phyloP scores from a whole-genome alignment of 2,888 invertebrate species.

The Oxyteleia sp. region DNA sequence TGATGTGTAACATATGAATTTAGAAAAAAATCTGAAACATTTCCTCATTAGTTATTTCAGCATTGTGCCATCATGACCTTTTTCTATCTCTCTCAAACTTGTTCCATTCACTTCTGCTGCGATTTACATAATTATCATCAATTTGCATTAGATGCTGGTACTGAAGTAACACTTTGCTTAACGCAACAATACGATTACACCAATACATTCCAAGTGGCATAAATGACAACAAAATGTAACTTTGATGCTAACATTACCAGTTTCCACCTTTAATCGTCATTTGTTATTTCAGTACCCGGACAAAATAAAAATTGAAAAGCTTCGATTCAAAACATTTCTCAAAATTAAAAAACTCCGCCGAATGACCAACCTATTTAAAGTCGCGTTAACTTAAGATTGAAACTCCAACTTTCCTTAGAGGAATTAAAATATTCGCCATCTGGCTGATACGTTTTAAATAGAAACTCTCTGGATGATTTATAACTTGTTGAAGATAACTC shows the following conservation, averaged over 20 bases:
- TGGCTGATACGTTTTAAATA: constrained; percentile 48
- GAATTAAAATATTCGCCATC: constrained; percentile 27
- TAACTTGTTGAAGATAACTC: constrained; percentile 20
- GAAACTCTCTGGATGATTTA: constrained; percentile 41
- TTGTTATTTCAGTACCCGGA: too few relatives aligned
- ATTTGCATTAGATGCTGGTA: background rate
- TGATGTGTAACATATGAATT: too few relatives aligned
- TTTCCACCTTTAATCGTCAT: too few relatives aligned
- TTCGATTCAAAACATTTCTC: too few relatives aligned
- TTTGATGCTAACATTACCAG: too few relatives aligned
- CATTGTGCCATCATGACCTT: too few relatives aligned
- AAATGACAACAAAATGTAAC: background rate
- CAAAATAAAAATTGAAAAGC: too few relatives aligned
- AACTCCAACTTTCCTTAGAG: constrained; percentile 2
- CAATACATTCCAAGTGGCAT: background rate
- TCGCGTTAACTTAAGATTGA: background rate
- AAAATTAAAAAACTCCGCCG: background rate
- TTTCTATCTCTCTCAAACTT: too few relatives aligned
- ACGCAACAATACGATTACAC: background rate
- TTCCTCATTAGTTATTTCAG: too few relatives aligned
- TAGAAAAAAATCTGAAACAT: too few relatives aligned
- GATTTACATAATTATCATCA: background rate
- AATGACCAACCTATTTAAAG: background rate
- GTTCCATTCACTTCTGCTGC: background rate
- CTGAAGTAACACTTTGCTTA: background rate